These are phyloP conservation scores for Anguilla pacifica DNA, from an alignment of 2,797 vertebrate species.

Conservation along the genomic window DNA sequence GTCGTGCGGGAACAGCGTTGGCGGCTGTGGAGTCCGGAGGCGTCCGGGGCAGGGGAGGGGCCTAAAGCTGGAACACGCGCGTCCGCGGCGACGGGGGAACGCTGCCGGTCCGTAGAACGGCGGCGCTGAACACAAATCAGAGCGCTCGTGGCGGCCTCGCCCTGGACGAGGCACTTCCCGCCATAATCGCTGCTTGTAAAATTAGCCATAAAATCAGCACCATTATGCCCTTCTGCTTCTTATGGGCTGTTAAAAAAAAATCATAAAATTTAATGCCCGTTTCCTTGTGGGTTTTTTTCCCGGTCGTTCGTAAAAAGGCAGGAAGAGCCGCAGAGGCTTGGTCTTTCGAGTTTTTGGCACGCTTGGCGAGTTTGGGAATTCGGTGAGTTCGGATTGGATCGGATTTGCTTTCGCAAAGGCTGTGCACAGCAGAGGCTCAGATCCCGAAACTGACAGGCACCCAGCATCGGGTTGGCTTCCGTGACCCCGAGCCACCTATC, in stretches of 20 bases:
- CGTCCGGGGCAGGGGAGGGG: neutral
- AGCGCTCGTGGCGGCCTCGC: neutral
- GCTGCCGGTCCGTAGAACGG: neutral
- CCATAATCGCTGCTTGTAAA: conserved; percentile 16
- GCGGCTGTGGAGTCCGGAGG: neutral
- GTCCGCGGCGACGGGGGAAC: neutral
- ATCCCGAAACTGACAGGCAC: neutral
- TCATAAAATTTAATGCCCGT: conserved; percentile 7
- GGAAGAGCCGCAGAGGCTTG: neutral
- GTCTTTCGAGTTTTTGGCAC: neutral
- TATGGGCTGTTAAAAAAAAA: neutral
- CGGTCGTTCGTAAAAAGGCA: neutral
- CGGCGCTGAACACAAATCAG: neutral
- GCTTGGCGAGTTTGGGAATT: neutral
- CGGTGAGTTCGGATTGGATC: neutral
- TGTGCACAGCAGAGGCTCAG: neutral
- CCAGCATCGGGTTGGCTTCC: neutral
- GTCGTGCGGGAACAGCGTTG: neutral
- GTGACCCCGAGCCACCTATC: neutral
- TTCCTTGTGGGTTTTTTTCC: neutral
- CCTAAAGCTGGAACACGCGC: neutral
- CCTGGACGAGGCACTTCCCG: neutral
- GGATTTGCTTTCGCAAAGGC: neutral
- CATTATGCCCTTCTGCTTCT: conserved; percentile 19
- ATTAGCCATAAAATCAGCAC: conserved; percentile 18